These are phyloP conservation scores for Thamnaconus septentrionalis DNA, from an alignment of 2,113 vertebrate species.

Conservation along the genomic window DNA sequence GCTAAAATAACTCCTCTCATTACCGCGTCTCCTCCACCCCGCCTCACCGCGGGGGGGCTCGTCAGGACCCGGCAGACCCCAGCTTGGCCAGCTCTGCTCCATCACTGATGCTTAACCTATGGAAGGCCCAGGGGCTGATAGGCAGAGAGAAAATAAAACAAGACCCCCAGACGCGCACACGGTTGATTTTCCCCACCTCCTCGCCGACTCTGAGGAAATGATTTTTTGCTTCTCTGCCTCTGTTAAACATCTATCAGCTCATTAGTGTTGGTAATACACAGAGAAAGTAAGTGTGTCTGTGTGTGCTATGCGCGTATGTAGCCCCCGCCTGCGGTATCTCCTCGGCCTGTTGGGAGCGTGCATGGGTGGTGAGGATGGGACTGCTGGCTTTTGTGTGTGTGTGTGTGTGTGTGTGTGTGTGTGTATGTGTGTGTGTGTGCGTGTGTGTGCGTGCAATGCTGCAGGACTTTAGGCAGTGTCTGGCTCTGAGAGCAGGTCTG, in stretches of 20 bases:
- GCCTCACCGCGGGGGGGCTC: conserved; percentile 48
- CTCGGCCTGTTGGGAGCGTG: conserved; percentile 62
- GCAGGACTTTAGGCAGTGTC: conserved; percentile 74
- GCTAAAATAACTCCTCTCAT: conserved; percentile 63
- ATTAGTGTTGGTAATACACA: conserved; percentile 75
- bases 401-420: conserved; percentile 24
- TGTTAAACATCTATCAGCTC: conserved; percentile 77
- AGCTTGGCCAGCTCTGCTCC: conserved; percentile 54
- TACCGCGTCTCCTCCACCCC: conserved; percentile 42
- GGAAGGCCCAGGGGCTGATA: conserved; percentile 54
- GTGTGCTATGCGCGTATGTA: conserved; percentile 49
- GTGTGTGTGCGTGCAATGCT: conserved; percentile 39
- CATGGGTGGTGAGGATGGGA: conserved; percentile 70
- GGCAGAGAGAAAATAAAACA: conserved; percentile 66
- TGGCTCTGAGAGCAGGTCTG: conserved; percentile 63
- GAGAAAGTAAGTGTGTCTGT: conserved; percentile 62
- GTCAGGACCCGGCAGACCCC: conserved; percentile 50
- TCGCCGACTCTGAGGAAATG: conserved; percentile 62
- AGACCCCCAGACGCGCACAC: conserved; percentile 36
- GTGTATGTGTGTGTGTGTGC: conserved; percentile 25
- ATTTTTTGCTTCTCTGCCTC: conserved; percentile 67
- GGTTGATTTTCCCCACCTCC: conserved; percentile 58
- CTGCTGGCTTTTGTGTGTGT: conserved; percentile 47
- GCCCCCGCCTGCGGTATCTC: conserved; percentile 65
- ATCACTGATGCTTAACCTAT: conserved; percentile 65